These are phyloP conservation scores for Rhadina sibilatrix DNA, from an alignment of 2,113 vertebrate species.

Conservation along the genomic window DNA sequence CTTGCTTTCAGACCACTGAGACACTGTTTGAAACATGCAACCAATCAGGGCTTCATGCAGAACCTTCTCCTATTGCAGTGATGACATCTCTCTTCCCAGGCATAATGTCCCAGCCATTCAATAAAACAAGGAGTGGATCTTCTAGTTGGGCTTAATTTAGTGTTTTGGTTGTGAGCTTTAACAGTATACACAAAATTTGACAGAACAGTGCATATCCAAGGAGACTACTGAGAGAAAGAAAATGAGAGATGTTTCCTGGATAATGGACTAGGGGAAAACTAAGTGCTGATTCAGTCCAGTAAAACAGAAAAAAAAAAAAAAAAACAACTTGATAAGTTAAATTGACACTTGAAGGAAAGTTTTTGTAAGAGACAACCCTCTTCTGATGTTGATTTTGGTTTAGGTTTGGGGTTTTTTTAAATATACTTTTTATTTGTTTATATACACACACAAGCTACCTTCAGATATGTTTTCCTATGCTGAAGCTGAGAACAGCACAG, in stretches of 20 bases:
- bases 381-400: not conserved
- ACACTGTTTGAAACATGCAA: not conserved
- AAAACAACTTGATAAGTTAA: not conserved
- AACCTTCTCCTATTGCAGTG: not conserved
- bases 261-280: not conserved
- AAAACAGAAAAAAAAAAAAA: constrained; percentile 49
- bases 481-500: not conserved
- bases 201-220: not conserved
- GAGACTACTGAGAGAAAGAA: not conserved
- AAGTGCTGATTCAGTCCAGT: not conserved
- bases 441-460: not conserved
- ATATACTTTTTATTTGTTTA: not conserved
- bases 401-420: not conserved
- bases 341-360: not conserved
- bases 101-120: not conserved
- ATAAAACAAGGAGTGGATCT: not conserved
- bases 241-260: not conserved
- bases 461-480: not conserved
- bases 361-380: not conserved
- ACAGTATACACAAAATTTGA: not conserved
- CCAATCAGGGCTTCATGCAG: not conserved
- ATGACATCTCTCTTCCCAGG: not conserved
- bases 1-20: not conserved
- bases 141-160: not conserved
- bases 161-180: not conserved